Percentiles rank a stretch among this genome's conserved stretches.
Conservation (phyloP, 2,797 vertebrate species). For the Sparus aurata region DNA sequence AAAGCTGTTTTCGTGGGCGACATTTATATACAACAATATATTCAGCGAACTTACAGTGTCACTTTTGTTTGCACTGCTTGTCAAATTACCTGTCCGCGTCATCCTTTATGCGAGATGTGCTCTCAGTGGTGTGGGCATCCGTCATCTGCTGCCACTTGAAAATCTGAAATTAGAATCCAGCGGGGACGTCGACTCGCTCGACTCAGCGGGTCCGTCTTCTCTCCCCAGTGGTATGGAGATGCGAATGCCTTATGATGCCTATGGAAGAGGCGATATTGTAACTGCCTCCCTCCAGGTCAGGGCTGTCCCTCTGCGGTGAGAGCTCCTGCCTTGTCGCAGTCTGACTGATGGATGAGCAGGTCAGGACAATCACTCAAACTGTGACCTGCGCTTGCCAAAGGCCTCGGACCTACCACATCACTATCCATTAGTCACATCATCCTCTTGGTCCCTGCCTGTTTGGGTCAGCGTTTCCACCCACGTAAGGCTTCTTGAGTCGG, state of each 20-base stretch:
- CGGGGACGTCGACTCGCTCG: conserved; percentile 36
- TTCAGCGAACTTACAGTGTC: conserved; percentile 67
- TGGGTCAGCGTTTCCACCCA: conserved; percentile 27
- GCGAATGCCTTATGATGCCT: conserved; percentile 44
- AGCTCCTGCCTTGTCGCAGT: conserved; percentile 52
- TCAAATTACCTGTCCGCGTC: conserved; percentile 70
- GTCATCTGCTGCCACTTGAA: conserved; percentile 56
- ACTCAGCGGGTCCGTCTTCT: conserved; percentile 16
- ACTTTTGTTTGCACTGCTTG: conserved; percentile 73
- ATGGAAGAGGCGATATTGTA: conserved; percentile 21
- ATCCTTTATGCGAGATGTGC: conserved; percentile 60
- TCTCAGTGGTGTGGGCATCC: conserved; percentile 58
- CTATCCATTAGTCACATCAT: conserved; percentile 69
- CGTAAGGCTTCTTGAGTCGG: neutral
- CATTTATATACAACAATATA: conserved; percentile 74
- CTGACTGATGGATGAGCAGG: conserved; percentile 67
- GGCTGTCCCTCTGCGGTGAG: conserved; percentile 43
- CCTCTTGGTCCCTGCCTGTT: conserved; percentile 38
- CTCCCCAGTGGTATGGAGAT: conserved; percentile 40
- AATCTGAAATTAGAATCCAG: conserved; percentile 56
- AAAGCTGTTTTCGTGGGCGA: conserved; percentile 67
- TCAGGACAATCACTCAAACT: conserved; percentile 68
- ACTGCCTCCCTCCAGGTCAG: conserved; percentile 50
- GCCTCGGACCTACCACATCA: conserved; percentile 60
- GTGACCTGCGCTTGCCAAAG: conserved; percentile 56